Base-by-base conservation (phyloP, 2,113 vertebrate species). In the Erpornis zantholeuca region DNA sequence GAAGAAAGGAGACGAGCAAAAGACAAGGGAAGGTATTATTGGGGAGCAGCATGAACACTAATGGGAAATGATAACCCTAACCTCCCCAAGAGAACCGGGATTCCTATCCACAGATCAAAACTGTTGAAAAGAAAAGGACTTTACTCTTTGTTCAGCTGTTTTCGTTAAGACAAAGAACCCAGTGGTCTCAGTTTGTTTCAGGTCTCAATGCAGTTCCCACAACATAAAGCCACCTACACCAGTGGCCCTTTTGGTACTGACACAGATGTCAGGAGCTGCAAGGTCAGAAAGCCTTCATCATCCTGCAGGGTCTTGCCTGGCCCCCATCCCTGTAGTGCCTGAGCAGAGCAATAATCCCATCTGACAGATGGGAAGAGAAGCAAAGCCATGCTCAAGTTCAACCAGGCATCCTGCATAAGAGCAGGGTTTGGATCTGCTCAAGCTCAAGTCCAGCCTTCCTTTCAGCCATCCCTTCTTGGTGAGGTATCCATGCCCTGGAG, bases 301-400 rank as follows among this genome's bases (percentile, higher is more conserved):
- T 60, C 15, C 61, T 56, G 27, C 57, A 71, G 77, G 15, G 57
- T 85, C 31, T 44, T 38, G 10, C 54, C 50, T 4, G 5, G 45
- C 28, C 33, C 10, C 68, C 28, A 28, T 22, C n/a, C 23, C 75
- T 72, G 57, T 19, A 29, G 45, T 53, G 66, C 36, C 49, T 15
- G 44, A 36, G 40, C 0, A 0, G 64, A 91, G 40, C 6, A 7
- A n/a, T 29, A 79, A 92, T 88, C 45, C 63, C 38, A 15, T 52
- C 18, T 69, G 78, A 63, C 40, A 86, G 69, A 47, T 22, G 15
- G 31, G 53, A 94, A 60, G 1, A 5, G 57, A 50, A 63, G n/a
- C 28, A 52, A 80, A 91, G n/a, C 0, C 0, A 76, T 60, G 45
- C 49, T 87, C 2, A 3, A 47, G 31, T 45, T 64, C 1, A 1